These are phyloP conservation scores for Formica aserva DNA, from an alignment of 2,888 invertebrate species.

Conservation along the genomic window DNA sequence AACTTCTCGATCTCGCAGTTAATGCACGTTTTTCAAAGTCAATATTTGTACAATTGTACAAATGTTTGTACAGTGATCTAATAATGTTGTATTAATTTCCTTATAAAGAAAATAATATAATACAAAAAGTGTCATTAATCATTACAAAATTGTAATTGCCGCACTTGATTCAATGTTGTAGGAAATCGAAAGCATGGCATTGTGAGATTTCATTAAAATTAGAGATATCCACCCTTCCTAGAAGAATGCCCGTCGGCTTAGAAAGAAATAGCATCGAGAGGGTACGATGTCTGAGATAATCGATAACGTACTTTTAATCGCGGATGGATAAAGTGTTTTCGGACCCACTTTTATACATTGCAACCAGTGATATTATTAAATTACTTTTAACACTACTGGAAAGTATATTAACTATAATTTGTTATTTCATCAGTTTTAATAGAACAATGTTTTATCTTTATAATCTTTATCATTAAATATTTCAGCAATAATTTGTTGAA, in stretches of 20 bases:
- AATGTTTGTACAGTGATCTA: background rate
- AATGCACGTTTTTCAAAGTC: background rate
- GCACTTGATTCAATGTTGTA: slow-evolving; percentile 16
- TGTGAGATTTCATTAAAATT: slow-evolving; percentile 41
- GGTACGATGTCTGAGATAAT: slow-evolving; percentile 63
- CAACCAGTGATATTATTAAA: slow-evolving; percentile 1
- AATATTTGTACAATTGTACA: background rate
- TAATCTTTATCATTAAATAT: background rate
- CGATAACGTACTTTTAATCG: slow-evolving; percentile 64
- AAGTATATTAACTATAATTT: background rate
- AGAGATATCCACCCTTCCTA: slow-evolving; percentile 30
- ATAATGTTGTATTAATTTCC: background rate
- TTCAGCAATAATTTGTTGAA: background rate
- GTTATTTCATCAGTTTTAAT: background rate
- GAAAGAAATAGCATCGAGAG: slow-evolving; percentile 59
- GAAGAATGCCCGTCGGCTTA: slow-evolving; percentile 65
- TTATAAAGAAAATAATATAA: background rate
- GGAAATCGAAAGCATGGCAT: slow-evolving; percentile 11
- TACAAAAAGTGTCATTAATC: background rate
- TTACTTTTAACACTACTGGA: slow-evolving; percentile 13
- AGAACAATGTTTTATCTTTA: background rate
- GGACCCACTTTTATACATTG: slow-evolving; percentile 32
- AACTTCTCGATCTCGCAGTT: slow-evolving; percentile 1
- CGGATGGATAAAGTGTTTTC: slow-evolving; percentile 56
- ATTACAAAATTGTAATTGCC: background rate